A percentile compares a stretch with the other conserved stretches of the same genome.
Conservation (phyloP, 2,797 vertebrate genomes). For the Eulemur mongoz region DNA sequence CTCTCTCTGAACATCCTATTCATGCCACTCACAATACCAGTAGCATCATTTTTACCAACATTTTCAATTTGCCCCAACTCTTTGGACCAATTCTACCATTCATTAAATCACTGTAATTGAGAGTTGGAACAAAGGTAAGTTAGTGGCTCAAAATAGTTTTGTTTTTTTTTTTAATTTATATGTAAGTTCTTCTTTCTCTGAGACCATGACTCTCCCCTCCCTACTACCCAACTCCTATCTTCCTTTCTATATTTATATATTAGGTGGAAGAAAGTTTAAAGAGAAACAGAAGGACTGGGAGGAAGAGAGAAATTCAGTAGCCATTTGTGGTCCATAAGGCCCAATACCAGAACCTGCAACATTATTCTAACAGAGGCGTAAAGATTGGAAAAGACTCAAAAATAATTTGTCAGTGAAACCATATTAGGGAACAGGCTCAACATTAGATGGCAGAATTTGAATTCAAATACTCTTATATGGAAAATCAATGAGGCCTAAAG, state of each 20-base stretch:
- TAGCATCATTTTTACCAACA: slow-evolving; percentile 61
- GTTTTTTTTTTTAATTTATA: background rate
- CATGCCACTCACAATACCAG: slow-evolving; percentile 58
- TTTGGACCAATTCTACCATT: slow-evolving; percentile 54
- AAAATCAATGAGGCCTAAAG: slow-evolving; percentile 14
- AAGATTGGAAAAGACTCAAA: background rate
- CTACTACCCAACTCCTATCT: background rate
- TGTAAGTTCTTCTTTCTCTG: slow-evolving; percentile 39
- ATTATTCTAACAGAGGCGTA: slow-evolving; percentile 32
- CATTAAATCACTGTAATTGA: slow-evolving; percentile 37
- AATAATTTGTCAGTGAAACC: slow-evolving; percentile 26
- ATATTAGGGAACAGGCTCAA: background rate
- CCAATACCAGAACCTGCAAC: background rate
- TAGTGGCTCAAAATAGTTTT: slow-evolving; percentile 49
- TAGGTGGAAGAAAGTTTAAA: background rate
- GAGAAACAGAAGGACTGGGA: background rate
- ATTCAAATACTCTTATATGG: slow-evolving; percentile 13
- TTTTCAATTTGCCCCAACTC: slow-evolving; percentile 70
- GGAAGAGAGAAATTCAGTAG: slow-evolving; percentile 19
- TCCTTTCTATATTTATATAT: background rate
- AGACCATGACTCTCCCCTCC: background rate
- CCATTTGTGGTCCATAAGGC: background rate
- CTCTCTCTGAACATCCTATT: slow-evolving; percentile 65
- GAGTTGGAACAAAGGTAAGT: slow-evolving; percentile 68
- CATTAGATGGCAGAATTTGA: slow-evolving; percentile 25